These are phyloP conservation scores for Polylopha cassiicola DNA, from an alignment of 2,888 invertebrate species.

Conservation along the genomic window DNA sequence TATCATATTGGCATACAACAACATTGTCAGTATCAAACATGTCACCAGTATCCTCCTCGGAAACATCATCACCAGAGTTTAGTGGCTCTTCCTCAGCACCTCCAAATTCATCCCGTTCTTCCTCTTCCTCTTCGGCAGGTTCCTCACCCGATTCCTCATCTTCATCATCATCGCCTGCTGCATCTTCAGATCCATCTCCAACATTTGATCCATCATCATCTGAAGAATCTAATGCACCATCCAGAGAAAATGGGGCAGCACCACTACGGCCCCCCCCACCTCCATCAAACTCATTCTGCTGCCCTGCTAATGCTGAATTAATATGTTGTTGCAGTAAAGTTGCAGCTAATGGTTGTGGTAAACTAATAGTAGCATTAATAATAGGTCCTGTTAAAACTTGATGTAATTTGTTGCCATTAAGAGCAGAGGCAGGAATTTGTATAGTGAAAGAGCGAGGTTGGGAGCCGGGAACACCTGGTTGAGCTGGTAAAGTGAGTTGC, in stretches of 20 bases:
- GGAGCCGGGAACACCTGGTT: conserved; percentile 83
- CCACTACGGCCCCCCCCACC: conserved; percentile 69
- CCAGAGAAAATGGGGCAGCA: conserved; percentile 69
- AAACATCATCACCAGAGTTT: conserved; percentile 98
- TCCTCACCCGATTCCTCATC: conserved; percentile 87
- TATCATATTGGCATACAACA: conserved; percentile 99
- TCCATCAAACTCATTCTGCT: conserved; percentile 69
- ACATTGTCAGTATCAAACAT: conserved; percentile 99
- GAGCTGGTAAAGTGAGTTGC: conserved; percentile 89
- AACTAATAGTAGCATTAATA: conserved; percentile 91
- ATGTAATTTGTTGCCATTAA: conserved; percentile 83
- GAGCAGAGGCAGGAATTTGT: conserved; percentile 91
- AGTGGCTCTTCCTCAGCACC: conserved; percentile 89
- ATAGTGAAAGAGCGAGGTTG: conserved; percentile 89
- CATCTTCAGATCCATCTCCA: conserved; percentile 80
- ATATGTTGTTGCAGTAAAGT: conserved; percentile 93
- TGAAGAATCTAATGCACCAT: conserved; percentile 83
- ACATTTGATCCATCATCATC: conserved; percentile 85
- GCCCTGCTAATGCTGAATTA: conserved; percentile 83
- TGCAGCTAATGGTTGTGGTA: conserved; percentile 89
- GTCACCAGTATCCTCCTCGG: conserved; percentile 95
- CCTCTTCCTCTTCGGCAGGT: conserved; percentile 80
- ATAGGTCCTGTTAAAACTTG: conserved; percentile 90
- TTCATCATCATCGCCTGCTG: conserved; percentile 82
- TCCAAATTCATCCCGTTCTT: conserved; percentile 82